These are phyloP conservation scores for Pomphorhynchus laevis DNA, from an alignment of 1,140 invertebrate species.

Conservation along the genomic window DNA sequence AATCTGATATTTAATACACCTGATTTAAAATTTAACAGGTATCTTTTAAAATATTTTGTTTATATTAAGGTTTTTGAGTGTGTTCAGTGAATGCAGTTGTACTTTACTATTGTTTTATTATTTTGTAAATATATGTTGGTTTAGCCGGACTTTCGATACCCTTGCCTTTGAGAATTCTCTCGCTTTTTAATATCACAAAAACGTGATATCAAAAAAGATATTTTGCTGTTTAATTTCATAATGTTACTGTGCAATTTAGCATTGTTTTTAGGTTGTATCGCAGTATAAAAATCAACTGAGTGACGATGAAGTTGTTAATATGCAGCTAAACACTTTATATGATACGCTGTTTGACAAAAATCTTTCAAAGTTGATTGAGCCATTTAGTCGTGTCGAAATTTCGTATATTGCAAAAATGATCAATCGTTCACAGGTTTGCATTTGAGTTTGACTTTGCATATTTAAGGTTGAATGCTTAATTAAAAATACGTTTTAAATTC, in stretches of 20 bases:
- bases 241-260: not conserved
- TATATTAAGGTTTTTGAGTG: too few relatives aligned
- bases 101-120: constrained; percentile 1
- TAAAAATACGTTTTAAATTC: too few relatives aligned
- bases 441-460: too few relatives aligned
- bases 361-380: constrained; percentile 82
- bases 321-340: constrained; percentile 72
- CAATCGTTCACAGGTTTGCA: constrained; percentile 20
- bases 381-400: constrained; percentile 73
- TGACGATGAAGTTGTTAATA: constrained; percentile 70
- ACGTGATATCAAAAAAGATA: not conserved
- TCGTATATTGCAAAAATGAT: constrained; percentile 44
- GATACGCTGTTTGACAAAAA: constrained; percentile 97
- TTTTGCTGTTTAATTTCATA: not conserved
- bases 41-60: too few relatives aligned
- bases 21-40: too few relatives aligned
- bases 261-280: constrained; percentile 31
- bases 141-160: not conserved
- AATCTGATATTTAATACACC: too few relatives aligned
- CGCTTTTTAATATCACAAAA: constrained; percentile 1
- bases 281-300: constrained; percentile 53
- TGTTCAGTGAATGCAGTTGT: not conserved
- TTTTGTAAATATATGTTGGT: not conserved
- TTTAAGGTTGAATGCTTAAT: too few relatives aligned
- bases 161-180: constrained; percentile 3